Evolutionary conservation across 1,140 invertebrate species (phyloP).

Genomic region (Chymomyza costata): DNA sequence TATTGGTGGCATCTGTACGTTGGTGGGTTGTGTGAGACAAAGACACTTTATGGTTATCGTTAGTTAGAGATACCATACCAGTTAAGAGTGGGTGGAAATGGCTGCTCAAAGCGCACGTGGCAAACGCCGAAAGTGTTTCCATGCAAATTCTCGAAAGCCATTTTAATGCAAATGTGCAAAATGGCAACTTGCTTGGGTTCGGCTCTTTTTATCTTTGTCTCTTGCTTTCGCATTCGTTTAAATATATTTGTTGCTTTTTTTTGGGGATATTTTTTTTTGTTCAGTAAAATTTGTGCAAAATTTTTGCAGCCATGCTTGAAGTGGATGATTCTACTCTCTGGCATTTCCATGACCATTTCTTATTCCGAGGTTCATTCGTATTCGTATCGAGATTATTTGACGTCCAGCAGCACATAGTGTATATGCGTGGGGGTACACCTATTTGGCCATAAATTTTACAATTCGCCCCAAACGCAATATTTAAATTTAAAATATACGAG

Average conservation of each 20-base stretch:
- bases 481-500: too few species aligned
- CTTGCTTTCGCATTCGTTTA: conserved; percentile 27
- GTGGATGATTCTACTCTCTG: neutral
- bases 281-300: conserved; percentile 41
- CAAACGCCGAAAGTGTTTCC: conserved; percentile 36
- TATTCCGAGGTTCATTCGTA: conserved; percentile 8
- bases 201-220: neutral
- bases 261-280: too few species aligned
- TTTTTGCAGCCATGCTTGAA: conserved; percentile 25
- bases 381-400: conserved; percentile 62
- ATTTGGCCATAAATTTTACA: conserved; percentile 44
- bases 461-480: conserved; percentile 41
- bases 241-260: too few species aligned
- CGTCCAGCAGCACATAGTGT: conserved; percentile 31
- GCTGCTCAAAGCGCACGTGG: conserved; percentile 42
- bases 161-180: conserved; percentile 62
- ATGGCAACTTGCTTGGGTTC: conserved; percentile 30
- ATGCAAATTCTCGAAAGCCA: conserved; percentile 59
- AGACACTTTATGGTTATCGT: conserved; percentile 1
- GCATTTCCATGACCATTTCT: too few species aligned
- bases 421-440: conserved; percentile 3
- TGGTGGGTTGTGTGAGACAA: conserved; percentile 5
- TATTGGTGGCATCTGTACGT: too few species aligned
- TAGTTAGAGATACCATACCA: neutral
- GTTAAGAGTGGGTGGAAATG: conserved; percentile 14